These are phyloP conservation scores for Drosophila bunnanda DNA, from an alignment of 2,888 invertebrate genomes.

Conservation along the genomic window DNA sequence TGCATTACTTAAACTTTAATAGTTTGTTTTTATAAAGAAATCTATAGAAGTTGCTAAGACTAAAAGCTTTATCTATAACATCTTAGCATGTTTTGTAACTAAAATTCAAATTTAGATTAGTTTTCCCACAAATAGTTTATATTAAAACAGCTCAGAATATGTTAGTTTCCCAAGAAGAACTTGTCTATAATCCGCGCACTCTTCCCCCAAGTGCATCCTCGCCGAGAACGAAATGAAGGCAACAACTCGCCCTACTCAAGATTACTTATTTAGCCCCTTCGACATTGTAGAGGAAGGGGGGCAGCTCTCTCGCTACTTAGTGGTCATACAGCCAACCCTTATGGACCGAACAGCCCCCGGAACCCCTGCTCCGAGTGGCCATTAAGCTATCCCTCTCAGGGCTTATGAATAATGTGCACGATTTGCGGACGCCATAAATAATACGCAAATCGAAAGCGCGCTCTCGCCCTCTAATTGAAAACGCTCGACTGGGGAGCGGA, in stretches of 20 bases:
- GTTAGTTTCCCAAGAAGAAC: background rate
- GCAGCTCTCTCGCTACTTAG: constrained; percentile 15
- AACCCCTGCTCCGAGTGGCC: constrained; percentile 38
- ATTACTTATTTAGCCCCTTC: constrained; percentile 56
- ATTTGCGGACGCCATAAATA: constrained; percentile 75
- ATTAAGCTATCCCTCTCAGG: constrained; percentile 66
- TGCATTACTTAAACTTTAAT: too few relatives aligned
- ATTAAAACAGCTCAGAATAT: background rate
- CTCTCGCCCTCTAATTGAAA: constrained; percentile 77
- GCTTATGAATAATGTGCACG: constrained; percentile 80
- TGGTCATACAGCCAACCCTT: constrained; percentile 32
- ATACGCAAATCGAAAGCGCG: constrained; percentile 78
- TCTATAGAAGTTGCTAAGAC: too few relatives aligned
- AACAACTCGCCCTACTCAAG: constrained; percentile 31
- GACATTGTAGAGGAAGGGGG: constrained; percentile 37
- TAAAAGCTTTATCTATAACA: too few relatives aligned
- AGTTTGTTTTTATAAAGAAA: too few relatives aligned
- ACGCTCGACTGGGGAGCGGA: constrained; percentile 55
- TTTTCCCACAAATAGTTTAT: background rate
- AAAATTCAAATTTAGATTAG: too few relatives aligned
- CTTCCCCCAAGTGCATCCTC: constrained; percentile 1
- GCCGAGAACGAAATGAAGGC: constrained; percentile 6
- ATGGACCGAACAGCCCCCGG: constrained; percentile 5
- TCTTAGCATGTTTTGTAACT: too few relatives aligned
- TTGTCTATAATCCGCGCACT: background rate